Evolutionary conservation across 1,140 invertebrate species (phyloP), one percentile per base, ranked within the genome.

Genomic region (Archivesica marissinica): DNA sequence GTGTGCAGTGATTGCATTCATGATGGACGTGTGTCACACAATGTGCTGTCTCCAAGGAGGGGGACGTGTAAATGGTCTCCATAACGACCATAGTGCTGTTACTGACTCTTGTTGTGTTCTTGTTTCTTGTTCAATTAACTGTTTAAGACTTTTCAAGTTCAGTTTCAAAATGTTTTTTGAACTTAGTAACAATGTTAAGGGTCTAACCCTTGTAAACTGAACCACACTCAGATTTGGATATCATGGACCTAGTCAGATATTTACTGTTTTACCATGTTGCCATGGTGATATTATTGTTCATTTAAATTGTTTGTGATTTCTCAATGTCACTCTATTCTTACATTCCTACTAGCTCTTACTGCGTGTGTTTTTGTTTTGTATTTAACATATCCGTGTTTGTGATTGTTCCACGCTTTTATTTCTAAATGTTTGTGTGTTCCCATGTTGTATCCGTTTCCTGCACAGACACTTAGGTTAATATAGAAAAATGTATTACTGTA

Each of bases 261-360:
- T 59, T 28, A 28, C 1, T 11, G 25, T n/a, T n/a, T n/a, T n/a
- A n/a, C n/a, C 25, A 59, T 28, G 54, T 59, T 52, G 50, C 50
- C 6, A 59, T 28, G 23, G 33, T n/a, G 4, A n/a, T n/a, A n/a
- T n/a, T n/a, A n/a, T n/a, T n/a, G n/a, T 15, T 59, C 7, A 59
- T 28, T 3, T 59, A 59, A n/a, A n/a, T n/a, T 28, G 25, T 59
- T 59, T 59, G 17, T 59, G 9, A 9, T 28, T 9, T 59, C 23
- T 59, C n/a, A n/a, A n/a, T 59, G 9, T 59, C 23, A 4, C 25
- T 59, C 54, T 59, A 6, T 17, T 59, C 54, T 59, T 59, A 59
- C 54, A 59, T 59, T 59, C 54, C 54, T 59, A n/a, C 54, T 59
- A 6, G 33, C 9, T 59, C 54, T 59, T 59, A 59, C 54, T 59